Evolutionary conservation across 2,888 invertebrate species (phyloP), one percentile per base, ranked within the genome.

Genomic region (Siphonodentalium dalli): DNA sequence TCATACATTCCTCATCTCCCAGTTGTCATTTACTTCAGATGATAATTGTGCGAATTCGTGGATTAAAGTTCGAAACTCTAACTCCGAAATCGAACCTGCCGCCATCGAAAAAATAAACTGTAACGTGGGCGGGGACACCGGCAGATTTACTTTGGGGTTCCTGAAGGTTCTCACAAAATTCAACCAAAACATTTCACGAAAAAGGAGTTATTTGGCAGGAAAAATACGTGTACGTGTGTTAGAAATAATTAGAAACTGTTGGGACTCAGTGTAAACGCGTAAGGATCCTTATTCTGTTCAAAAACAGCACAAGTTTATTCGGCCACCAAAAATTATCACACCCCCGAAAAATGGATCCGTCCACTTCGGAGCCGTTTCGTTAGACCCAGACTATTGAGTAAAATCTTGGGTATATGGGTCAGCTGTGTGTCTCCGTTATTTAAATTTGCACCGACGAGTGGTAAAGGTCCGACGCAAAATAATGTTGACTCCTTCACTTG

Each of bases 51-150:
- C 63, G 24, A 85, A 75, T 42, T 68, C 69, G 66, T 75, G 69
- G 7, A 80, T 80, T 57, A 78, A 73, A 38, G 68, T 63, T 20
- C 78, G 54, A 69, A 84, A 85, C 65, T 82, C 80, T 38, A 81
- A 81, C 81, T 82, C 82, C 49, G 81, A 69, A 65, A 71, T 68
- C 61, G 66, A 68, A 67, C 71, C 68, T 64, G 68, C 68, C 67
- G 70, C 70, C 72, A 71, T 71, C 39, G 43, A 38, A 41, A 33
- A 39, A 41, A 35, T 34, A 31, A 37, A 27, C 41, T 33, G 40
- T 46, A 49, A 57, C 67, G 63, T 54, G 53, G 68, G 65, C 61
- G 58, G 57, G 50, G 37, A 41, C n/a, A n/a, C n/a, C n/a, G n/a
- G n/a, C n/a, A n/a, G n/a, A n/a, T n/a, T n/a, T n/a, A n/a, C n/a